These are phyloP conservation scores for Chlamydotis undulata DNA, from an alignment of 2,113 vertebrate genomes.

Conservation along the genomic window DNA sequence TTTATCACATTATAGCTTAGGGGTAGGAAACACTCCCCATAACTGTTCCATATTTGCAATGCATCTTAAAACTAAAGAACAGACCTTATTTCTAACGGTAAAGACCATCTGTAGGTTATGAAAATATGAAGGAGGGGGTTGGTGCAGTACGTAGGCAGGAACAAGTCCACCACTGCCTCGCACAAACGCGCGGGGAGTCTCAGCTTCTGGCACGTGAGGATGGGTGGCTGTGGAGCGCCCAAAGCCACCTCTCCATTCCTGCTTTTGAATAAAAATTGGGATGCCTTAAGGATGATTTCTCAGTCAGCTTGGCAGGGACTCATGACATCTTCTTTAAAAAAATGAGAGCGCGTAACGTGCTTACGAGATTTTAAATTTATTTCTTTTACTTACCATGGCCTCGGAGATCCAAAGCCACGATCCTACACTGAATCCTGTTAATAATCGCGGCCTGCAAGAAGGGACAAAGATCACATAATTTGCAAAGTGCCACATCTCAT, in stretches of 20 bases:
- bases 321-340: background rate
- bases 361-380: background rate
- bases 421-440: slow-evolving; percentile 90
- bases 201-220: background rate
- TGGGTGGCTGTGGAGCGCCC: background rate
- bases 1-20: background rate
- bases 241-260: background rate
- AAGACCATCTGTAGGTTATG: background rate
- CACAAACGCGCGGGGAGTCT: background rate
- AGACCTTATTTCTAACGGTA: background rate
- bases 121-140: background rate
- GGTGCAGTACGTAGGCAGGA: background rate
- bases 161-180: background rate
- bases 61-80: background rate
- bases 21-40: background rate
- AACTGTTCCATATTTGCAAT: background rate
- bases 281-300: background rate
- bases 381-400: slow-evolving; percentile 84
- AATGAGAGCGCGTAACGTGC: fast-evolving
- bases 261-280: background rate
- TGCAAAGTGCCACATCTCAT: background rate
- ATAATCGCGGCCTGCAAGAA: slow-evolving; percentile 86
- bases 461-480: background rate
- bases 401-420: slow-evolving; percentile 93
- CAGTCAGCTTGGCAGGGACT: background rate